phyloP scores from a whole-genome alignment of 2,113 vertebrate genomes.

The Mystacornis crossleyi region DNA sequence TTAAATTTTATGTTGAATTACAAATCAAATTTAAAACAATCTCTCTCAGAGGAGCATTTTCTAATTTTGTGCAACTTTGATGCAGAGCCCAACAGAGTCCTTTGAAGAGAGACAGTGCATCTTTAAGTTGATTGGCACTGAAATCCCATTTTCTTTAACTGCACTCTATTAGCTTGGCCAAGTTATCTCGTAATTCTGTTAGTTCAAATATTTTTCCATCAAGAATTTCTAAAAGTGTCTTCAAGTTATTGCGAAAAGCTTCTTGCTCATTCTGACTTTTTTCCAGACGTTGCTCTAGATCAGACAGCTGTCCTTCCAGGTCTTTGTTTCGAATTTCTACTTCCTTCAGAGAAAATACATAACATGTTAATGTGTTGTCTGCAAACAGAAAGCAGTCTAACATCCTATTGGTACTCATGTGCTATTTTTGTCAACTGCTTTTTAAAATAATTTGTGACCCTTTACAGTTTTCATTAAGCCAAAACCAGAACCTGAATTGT shows the following conservation, averaged over 20 bases:
- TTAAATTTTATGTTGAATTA: slow-evolving; percentile 79
- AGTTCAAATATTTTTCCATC: slow-evolving; percentile 99
- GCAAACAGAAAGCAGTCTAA: neutral
- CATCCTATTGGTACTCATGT: neutral
- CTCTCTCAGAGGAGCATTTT: slow-evolving; percentile 71
- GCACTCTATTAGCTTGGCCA: slow-evolving; percentile 95
- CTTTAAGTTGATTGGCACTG: slow-evolving; percentile 78
- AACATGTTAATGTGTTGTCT: slow-evolving; percentile 25
- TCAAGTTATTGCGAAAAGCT: slow-evolving; percentile 96
- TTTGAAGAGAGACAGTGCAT: slow-evolving; percentile 78
- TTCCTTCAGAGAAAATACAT: slow-evolving; percentile 82
- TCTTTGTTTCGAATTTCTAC: slow-evolving; percentile 92
- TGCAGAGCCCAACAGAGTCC: slow-evolving; percentile 76
- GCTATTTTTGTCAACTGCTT: neutral
- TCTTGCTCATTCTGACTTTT: slow-evolving; percentile 97
- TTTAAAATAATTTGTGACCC: neutral
- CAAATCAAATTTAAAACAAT: slow-evolving; percentile 79
- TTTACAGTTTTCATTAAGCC: neutral
- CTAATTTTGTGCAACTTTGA: slow-evolving; percentile 79
- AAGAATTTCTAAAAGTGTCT: slow-evolving; percentile 96
- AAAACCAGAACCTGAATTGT: neutral
- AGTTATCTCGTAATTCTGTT: slow-evolving; percentile 94
- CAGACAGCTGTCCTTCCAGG: slow-evolving; percentile 91
- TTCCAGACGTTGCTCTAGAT: slow-evolving; percentile 94
- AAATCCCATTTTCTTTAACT: slow-evolving; percentile 85